Evolutionary conservation across 2,888 invertebrate genomes (phyloP).

Genomic region (Marronus borbonicus): DNA sequence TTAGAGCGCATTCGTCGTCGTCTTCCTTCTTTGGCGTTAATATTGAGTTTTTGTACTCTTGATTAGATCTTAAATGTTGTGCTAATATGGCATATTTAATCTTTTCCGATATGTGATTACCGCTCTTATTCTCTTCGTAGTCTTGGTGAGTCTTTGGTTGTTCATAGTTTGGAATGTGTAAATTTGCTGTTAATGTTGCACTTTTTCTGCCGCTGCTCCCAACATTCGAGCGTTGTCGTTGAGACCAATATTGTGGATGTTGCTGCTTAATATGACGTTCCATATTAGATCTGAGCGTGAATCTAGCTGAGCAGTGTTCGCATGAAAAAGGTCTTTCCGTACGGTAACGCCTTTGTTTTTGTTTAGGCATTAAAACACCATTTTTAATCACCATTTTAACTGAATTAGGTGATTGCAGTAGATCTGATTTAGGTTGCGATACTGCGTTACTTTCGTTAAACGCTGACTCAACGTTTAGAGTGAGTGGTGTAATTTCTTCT

Average conservation of each 20-base stretch:
- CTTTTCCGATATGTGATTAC: constrained; percentile 74
- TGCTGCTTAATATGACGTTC: constrained; percentile 95
- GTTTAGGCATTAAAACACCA: constrained; percentile 91
- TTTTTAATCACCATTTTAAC: constrained; percentile 94
- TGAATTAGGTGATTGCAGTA: constrained; percentile 75
- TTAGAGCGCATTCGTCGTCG: constrained; percentile 76
- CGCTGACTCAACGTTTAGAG: constrained; percentile 65
- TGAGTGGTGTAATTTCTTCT: constrained; percentile 73
- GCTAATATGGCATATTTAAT: constrained; percentile 85
- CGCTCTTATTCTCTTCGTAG: constrained; percentile 62
- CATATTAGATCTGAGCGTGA: constrained; percentile 95
- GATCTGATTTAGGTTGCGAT: constrained; percentile 71
- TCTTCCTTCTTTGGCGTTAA: constrained; percentile 74
- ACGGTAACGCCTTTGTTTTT: constrained; percentile 90
- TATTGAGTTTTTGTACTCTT: constrained; percentile 59
- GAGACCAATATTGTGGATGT: constrained; percentile 92
- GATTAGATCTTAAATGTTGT: constrained; percentile 76
- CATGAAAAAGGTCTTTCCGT: constrained; percentile 94
- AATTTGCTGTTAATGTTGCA: constrained; percentile 48
- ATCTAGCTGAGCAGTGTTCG: constrained; percentile 91
- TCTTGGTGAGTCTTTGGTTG: constrained; percentile 65
- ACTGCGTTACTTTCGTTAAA: constrained; percentile 59
- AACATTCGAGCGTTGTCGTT: constrained; percentile 79
- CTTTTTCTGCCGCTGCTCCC: constrained; percentile 72
- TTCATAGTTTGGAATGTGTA: constrained; percentile 65